phyloP scores from a whole-genome alignment of 2,888 invertebrate genomes.

The Lepas anatifera region DNA sequence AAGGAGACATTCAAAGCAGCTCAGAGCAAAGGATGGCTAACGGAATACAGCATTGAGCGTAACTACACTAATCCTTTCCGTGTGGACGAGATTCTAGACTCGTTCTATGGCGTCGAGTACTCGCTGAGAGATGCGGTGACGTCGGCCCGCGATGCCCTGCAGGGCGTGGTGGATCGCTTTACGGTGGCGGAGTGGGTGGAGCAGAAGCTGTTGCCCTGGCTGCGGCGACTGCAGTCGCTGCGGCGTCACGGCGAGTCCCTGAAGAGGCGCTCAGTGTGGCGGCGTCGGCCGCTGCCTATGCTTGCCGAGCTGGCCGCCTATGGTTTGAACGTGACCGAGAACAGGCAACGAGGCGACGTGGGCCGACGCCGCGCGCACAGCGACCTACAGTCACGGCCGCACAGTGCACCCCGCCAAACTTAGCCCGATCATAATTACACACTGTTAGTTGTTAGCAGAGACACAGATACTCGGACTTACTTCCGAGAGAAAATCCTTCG shows the following conservation, averaged over 20 bases:
- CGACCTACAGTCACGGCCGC: too few species aligned
- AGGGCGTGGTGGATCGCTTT: slow-evolving; percentile 46
- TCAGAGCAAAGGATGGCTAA: slow-evolving; percentile 50
- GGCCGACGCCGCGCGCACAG: too few species aligned
- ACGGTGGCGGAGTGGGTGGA: slow-evolving; percentile 53
- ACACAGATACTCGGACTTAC: too few species aligned
- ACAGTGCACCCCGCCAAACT: too few species aligned
- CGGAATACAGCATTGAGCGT: slow-evolving; percentile 50
- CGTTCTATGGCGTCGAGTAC: slow-evolving; percentile 20
- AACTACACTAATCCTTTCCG: slow-evolving; percentile 45
- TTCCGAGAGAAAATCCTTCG: too few species aligned
- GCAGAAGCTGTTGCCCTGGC: slow-evolving; percentile 47
- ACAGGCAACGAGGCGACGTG: too few species aligned
- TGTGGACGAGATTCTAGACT: slow-evolving; percentile 36
- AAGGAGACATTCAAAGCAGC: slow-evolving; percentile 30
- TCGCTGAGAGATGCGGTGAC: slow-evolving; percentile 36
- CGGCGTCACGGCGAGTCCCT: slow-evolving; percentile 23
- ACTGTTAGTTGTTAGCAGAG: too few species aligned
- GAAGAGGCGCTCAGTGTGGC: slow-evolving; percentile 23
- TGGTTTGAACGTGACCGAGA: background rate
- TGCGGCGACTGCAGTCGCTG: slow-evolving; percentile 41
- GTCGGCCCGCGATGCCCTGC: slow-evolving; percentile 44
- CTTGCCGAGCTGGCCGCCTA: background rate
- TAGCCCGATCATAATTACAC: too few species aligned
- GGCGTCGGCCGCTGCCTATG: slow-evolving; percentile 22